Percentiles rank a stretch among this genome's conserved stretches.
Conservation (phyloP, 2,888 invertebrate species). For the Nomada flava region DNA sequence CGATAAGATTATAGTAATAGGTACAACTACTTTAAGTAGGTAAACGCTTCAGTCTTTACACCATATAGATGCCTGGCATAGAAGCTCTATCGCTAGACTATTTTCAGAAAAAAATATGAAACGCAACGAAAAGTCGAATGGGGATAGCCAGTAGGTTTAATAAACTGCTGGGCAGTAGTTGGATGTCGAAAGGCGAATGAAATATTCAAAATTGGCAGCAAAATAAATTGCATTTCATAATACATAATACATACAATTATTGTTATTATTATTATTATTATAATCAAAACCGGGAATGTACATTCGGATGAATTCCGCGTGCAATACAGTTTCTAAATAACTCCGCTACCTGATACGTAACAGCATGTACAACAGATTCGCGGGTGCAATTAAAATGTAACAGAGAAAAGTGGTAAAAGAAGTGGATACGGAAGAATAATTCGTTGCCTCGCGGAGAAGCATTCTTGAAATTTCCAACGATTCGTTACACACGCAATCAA, state of each 20-base stretch:
- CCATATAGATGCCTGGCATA: conserved; percentile 17
- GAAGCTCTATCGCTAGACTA: conserved; percentile 8
- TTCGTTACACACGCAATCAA: neutral
- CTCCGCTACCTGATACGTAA: conserved; percentile 6
- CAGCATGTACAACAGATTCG: neutral
- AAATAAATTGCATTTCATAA: no score
- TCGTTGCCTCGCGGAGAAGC: neutral
- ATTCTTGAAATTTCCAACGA: neutral
- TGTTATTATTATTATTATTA: neutral
- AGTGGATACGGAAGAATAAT: neutral
- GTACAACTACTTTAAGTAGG: conserved; percentile 61
- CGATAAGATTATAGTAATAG: conserved; percentile 66
- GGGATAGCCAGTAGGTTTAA: neutral
- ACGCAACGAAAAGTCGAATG: neutral
- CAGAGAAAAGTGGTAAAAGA: neutral
- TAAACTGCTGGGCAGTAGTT: no score
- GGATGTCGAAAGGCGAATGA: neutral
- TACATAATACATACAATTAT: neutral
- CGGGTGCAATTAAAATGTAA: conserved; percentile 30
- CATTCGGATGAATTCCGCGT: conserved; percentile 26
- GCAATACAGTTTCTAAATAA: conserved; percentile 36
- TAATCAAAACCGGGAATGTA: neutral
- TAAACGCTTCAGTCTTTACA: conserved; percentile 54
- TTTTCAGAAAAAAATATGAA: conserved; percentile 26
- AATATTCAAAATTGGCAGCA: neutral